Percentiles rank a stretch among this genome's conserved stretches.
These are phyloP conservation scores for Eurytoma adleriae DNA, from an alignment of 2,888 invertebrate species.

Conservation along the genomic window DNA sequence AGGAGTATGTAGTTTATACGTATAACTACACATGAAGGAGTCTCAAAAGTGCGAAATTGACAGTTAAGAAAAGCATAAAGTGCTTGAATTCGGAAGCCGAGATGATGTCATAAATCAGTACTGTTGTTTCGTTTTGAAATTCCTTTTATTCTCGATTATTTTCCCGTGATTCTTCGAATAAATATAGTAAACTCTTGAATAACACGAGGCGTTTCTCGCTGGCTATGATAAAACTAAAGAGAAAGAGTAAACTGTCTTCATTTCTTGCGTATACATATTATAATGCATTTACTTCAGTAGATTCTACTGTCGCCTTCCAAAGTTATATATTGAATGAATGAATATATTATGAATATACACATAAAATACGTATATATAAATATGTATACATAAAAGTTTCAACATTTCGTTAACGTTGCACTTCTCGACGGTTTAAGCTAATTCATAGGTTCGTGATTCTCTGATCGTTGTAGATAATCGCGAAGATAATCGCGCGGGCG, in stretches of 20 bases:
- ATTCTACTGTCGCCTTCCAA: constrained; percentile 72
- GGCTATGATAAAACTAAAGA: constrained; percentile 3
- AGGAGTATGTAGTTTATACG: constrained; percentile 39
- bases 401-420: constrained; percentile 65
- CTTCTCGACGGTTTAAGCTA: constrained; percentile 61
- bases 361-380: constrained; percentile 59
- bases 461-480: constrained; percentile 50
- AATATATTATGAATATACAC: constrained; percentile 50
- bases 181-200: neutral
- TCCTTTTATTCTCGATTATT: neutral
- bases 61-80: no score
- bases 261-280: constrained; percentile 64
- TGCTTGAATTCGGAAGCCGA: neutral
- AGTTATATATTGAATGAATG: constrained; percentile 61
- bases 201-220: no score
- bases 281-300: constrained; percentile 73
- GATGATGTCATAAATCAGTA: constrained; percentile 9
- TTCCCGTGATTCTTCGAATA: neutral
- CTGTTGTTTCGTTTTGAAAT: no score
- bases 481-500: constrained; percentile 44
- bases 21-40: constrained; percentile 22
- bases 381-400: constrained; percentile 64
- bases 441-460: neutral
- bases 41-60: constrained; percentile 2
- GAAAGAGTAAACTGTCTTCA: constrained; percentile 60